Evolutionary conservation across 2,888 invertebrate genomes (phyloP).

Genomic region (Tetranychus truncatus): DNA sequence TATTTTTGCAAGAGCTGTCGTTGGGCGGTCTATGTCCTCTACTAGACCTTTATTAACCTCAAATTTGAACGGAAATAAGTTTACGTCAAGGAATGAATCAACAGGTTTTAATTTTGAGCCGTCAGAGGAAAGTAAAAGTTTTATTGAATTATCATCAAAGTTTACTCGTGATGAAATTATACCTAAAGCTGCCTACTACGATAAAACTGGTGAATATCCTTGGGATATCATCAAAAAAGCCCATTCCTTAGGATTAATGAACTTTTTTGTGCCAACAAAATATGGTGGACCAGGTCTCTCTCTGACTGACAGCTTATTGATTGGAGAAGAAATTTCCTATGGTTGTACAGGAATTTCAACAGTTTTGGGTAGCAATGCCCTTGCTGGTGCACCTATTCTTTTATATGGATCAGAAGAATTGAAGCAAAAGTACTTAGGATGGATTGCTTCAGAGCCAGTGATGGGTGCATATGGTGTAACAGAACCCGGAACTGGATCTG

Average conservation of each 20-base stretch:
- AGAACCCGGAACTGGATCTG: conserved; percentile 86
- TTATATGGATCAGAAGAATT: conserved; percentile 29
- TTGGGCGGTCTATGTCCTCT: too few species aligned
- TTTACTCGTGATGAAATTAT: conserved; percentile 79
- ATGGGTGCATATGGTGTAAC: conserved; percentile 71
- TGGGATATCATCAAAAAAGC: conserved; percentile 87
- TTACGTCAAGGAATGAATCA: neutral
- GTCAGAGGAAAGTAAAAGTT: conserved; percentile 51
- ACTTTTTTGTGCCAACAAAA: conserved; percentile 52
- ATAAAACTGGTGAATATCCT: conserved; percentile 53
- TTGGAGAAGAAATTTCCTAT: conserved; percentile 73
- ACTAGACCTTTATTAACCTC: too few species aligned
- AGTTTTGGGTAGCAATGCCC: conserved; percentile 66
- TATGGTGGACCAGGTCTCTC: conserved; percentile 49
- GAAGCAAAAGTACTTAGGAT: conserved; percentile 28
- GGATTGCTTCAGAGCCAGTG: conserved; percentile 26
- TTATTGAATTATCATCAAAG: conserved; percentile 63
- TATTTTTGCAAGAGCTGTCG: too few species aligned
- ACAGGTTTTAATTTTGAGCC: conserved; percentile 6
- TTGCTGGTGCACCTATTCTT: conserved; percentile 39
- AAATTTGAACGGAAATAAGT: too few species aligned
- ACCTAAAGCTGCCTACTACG: conserved; percentile 70
- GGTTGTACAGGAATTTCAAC: conserved; percentile 83
- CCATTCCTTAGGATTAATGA: conserved; percentile 67
- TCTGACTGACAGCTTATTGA: conserved; percentile 55